These are phyloP conservation scores for Mareca penelope DNA, from an alignment of 2,797 vertebrate genomes.

Conservation along the genomic window DNA sequence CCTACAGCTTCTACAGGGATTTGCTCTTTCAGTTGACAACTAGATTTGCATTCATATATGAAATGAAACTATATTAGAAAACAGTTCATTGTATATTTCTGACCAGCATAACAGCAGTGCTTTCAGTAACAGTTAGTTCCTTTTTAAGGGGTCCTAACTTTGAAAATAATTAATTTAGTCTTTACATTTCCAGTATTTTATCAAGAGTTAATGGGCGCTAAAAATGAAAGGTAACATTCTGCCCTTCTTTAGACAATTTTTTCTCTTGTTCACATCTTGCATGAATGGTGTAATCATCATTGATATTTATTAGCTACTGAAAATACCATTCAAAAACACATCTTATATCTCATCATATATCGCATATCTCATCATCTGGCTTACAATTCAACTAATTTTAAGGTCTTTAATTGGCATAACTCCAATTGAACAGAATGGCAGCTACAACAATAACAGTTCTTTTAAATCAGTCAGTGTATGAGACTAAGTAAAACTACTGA, in stretches of 20 bases:
- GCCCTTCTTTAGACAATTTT: not conserved
- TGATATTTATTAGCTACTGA: not conserved
- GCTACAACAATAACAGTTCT: not conserved
- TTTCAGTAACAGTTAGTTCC: not conserved
- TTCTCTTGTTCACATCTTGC: not conserved
- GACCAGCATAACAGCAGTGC: not conserved
- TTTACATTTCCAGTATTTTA: not conserved
- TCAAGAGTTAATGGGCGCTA: not conserved
- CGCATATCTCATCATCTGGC: not conserved
- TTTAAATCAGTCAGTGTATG: not conserved
- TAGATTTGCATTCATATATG: not conserved
- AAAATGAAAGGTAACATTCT: not conserved
- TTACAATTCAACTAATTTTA: constrained; percentile 3
- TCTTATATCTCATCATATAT: not conserved
- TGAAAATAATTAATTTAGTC: constrained; percentile 5
- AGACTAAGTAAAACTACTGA: not conserved
- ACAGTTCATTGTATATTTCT: not conserved
- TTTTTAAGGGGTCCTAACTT: not conserved
- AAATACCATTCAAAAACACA: constrained; percentile 33
- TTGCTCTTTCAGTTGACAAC: not conserved
- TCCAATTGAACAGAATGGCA: not conserved
- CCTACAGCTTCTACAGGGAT: not conserved
- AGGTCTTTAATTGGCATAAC: constrained; percentile 10
- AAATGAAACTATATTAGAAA: constrained; percentile 1
- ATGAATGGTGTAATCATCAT: constrained; percentile 10